Conservation (phyloP, 2,888 invertebrate species). For the Temnothorax ravouxi region DNA sequence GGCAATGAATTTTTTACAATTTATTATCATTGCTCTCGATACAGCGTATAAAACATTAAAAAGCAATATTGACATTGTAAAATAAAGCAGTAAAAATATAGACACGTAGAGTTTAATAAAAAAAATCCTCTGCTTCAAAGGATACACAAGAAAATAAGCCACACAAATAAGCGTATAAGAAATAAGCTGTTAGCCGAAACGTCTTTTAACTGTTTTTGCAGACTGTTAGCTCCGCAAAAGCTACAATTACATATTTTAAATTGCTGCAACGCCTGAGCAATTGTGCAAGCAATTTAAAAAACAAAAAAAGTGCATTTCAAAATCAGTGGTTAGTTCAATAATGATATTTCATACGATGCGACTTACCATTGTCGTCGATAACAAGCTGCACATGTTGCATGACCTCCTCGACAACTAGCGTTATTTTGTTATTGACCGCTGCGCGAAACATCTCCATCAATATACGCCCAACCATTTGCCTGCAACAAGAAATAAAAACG, state of each 20-base stretch:
- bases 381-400: constrained; percentile 79
- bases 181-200: neutral
- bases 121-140: neutral
- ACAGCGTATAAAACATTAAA: neutral
- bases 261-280: neutral
- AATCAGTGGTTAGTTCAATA: neutral
- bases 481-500: constrained; percentile 85
- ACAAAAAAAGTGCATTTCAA: neutral
- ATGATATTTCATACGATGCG: neutral
- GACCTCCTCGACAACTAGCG: constrained; percentile 75
- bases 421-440: constrained; percentile 81
- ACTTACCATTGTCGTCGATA: constrained; percentile 79
- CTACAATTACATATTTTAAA: neutral
- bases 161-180: neutral
- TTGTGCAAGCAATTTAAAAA: neutral
- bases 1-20: neutral
- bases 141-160: neutral
- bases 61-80: neutral
- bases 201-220: neutral
- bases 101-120: neutral
- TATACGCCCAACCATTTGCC: constrained; percentile 88
- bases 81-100: neutral
- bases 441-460: constrained; percentile 88
- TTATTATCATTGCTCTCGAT: neutral
- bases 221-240: neutral